Evolutionary conservation across 2,113 vertebrate species (phyloP).

Genomic region (Phyllostomus discolor): DNA sequence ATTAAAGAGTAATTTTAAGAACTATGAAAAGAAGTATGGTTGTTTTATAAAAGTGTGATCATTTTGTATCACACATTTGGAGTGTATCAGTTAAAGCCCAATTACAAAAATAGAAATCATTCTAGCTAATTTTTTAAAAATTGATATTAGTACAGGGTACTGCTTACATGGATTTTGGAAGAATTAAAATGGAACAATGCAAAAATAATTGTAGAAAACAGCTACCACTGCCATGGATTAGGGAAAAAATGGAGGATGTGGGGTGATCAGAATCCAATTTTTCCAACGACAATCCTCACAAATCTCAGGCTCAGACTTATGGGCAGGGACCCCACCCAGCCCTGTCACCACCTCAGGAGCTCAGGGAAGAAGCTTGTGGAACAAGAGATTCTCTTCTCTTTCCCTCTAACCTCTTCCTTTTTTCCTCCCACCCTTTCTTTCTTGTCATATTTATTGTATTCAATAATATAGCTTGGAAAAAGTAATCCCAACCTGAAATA

Average conservation of each 20-base stretch:
- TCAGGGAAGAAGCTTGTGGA: background rate
- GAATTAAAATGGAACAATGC: background rate
- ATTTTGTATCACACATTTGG: background rate
- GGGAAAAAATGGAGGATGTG: background rate
- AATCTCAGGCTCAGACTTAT: background rate
- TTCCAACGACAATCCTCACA: background rate
- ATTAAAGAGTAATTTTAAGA: conserved; percentile 2
- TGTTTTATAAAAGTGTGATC: background rate
- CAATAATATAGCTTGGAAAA: background rate
- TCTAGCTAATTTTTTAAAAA: background rate
- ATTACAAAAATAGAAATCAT: background rate
- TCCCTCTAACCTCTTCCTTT: background rate
- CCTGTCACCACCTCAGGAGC: background rate
- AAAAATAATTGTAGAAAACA: background rate
- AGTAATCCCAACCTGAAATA: background rate
- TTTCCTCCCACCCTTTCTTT: background rate
- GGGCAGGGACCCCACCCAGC: background rate
- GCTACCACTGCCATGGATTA: background rate
- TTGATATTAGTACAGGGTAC: background rate
- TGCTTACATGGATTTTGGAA: background rate
- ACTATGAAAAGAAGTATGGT: background rate
- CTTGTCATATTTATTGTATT: background rate
- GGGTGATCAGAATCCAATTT: background rate
- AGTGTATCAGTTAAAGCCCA: background rate
- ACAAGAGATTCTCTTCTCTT: background rate